Evolutionary conservation across 2,888 invertebrate genomes (phyloP), one percentile per base, ranked within the genome.

Genomic region (Sphecodes monilicornis): DNA sequence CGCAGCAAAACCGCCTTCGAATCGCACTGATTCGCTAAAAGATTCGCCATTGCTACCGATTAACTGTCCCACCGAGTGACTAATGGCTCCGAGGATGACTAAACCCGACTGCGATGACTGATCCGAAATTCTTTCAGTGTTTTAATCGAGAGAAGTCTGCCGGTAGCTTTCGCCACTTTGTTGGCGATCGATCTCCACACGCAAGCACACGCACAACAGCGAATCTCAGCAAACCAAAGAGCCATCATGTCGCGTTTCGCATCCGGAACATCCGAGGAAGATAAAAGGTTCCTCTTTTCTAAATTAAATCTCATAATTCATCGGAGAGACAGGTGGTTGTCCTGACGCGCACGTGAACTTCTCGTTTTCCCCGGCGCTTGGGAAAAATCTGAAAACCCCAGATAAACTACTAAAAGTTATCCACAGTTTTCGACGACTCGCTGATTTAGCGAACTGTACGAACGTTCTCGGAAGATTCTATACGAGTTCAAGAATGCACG

Each of bases 301-400:
- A 66, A 76, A 73, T 73, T 73, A 54, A 71, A 78, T 73, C 78
- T 78, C 73, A 71, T 82, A 83, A 83, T 72, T 83, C 73, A 83
- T 72, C 39, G 43, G 54, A 32, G 68, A 16, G 64, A 29, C 32
- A 16, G 64, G 32, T 3, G 64, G 64, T 64, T 32, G 64, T 32
- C 32, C 32, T 1, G 32, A 32, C 32, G 29, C 32, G 22, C 50
- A 2, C 60, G 60, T 0, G 29, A 64, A 64, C 64, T 32, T 64
- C 64, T 22, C 32, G 22, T 16, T 6, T 26, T 16, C 1, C 16
- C 29, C 16, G 0, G 1, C 0, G 32, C 8, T 3, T 32, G 32
- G 22, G 32, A 32, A 18, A 64, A 64, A 29, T 10, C 50, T 5
- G 22, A 50, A 50, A 50, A n/a, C 50, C 32, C 64, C 32, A 64